phyloP scores from a whole-genome alignment of 2,113 vertebrate species.

The Aviceda subcristata region DNA sequence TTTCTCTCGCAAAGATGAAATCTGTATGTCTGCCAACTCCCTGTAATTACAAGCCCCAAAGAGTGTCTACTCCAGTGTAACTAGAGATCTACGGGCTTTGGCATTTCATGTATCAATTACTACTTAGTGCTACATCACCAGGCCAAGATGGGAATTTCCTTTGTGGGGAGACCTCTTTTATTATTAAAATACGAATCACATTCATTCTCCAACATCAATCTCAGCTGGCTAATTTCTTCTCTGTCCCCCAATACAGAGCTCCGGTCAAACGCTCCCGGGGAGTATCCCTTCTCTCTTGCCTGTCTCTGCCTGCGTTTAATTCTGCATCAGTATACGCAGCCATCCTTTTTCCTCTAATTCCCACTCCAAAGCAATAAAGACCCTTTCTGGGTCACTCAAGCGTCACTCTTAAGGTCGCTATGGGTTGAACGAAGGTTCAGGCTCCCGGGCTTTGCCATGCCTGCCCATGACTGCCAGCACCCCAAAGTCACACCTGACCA shows the following conservation, averaged over 20 bases:
- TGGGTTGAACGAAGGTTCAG: not conserved
- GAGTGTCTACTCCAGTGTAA: slow-evolving; percentile 13
- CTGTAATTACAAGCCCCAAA: slow-evolving; percentile 42
- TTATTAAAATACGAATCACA: slow-evolving; percentile 25
- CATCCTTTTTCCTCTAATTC: not conserved
- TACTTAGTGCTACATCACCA: slow-evolving; percentile 7
- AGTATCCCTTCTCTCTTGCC: not conserved
- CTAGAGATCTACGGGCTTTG: not conserved
- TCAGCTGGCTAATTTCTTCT: slow-evolving; percentile 9
- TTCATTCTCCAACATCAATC: not conserved
- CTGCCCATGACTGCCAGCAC: not conserved
- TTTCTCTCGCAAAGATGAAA: slow-evolving; percentile 38
- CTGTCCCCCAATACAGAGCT: not conserved
- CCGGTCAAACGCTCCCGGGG: not conserved
- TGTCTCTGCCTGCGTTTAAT: not conserved
- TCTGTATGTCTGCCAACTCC: slow-evolving; percentile 32
- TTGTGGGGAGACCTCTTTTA: slow-evolving; percentile 30
- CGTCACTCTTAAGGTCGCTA: not conserved
- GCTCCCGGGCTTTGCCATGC: not conserved
- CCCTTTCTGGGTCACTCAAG: not conserved
- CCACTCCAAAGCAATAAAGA: not conserved
- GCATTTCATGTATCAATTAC: slow-evolving; percentile 39
- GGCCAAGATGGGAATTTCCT: slow-evolving; percentile 47
- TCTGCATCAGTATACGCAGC: not conserved
- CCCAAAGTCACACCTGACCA: not conserved